Evolutionary conservation across 2,113 vertebrate genomes (phyloP).

Genomic region (Ceyx melanurus): DNA sequence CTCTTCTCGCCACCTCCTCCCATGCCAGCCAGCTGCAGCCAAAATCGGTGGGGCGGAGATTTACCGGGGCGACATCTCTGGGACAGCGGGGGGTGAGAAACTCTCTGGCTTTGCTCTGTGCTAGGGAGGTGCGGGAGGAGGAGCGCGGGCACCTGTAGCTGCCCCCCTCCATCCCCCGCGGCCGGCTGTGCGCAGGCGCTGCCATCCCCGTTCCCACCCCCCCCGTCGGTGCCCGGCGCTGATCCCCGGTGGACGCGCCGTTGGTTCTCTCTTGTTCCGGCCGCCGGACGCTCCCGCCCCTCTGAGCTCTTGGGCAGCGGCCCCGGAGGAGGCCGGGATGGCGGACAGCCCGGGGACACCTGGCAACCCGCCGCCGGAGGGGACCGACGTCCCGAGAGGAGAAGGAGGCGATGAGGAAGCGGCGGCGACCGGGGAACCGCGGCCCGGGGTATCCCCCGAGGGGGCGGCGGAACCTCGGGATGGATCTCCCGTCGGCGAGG

Average conservation of each 20-base stretch:
- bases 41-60: not conserved
- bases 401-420: not conserved
- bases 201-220: not conserved
- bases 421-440: not conserved
- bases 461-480: not conserved
- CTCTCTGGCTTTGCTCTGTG: not conserved
- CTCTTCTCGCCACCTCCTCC: not conserved
- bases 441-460: not conserved
- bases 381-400: not conserved
- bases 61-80: not conserved
- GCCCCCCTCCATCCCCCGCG: not conserved
- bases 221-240: not conserved
- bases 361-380: not conserved
- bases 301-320: not conserved
- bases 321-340: not conserved
- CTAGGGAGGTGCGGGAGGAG: not conserved
- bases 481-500: not conserved
- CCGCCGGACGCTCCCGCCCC: not conserved
- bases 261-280: not conserved
- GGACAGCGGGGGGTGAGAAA: too few relatives aligned
- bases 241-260: not conserved
- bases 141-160: not conserved
- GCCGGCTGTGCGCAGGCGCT: not conserved
- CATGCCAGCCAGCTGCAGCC: not conserved
- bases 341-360: not conserved